Conservation (phyloP, 2,797 vertebrate species). For the Sparidentex hasta region DNA sequence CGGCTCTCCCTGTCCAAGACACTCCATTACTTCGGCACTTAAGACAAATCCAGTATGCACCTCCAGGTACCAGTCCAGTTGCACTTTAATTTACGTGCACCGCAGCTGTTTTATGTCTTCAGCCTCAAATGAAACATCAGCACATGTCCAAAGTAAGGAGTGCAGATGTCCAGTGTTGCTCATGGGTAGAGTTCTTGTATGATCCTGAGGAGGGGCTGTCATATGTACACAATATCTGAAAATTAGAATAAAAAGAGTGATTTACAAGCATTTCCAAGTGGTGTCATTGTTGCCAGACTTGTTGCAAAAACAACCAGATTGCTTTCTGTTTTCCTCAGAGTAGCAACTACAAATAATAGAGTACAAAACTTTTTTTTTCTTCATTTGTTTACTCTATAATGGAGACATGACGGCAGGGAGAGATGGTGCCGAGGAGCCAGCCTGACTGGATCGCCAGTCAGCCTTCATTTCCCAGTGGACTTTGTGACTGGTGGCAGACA, state of each 20-base stretch:
- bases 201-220: constrained; percentile 41
- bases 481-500: too few relatives aligned
- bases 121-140: constrained; percentile 52
- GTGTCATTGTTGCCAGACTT: too few relatives aligned
- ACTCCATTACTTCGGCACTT: constrained; percentile 76
- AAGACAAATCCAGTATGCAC: constrained; percentile 48
- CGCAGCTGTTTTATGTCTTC: constrained; percentile 47
- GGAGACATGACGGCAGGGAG: too few relatives aligned
- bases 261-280: background rate
- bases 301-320: too few relatives aligned
- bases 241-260: constrained; percentile 26
- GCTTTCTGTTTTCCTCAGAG: too few relatives aligned
- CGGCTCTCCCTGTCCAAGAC: constrained; percentile 71
- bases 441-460: too few relatives aligned
- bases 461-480: too few relatives aligned
- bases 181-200: constrained; percentile 42
- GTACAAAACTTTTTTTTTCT: too few relatives aligned
- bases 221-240: constrained; percentile 58
- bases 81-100: constrained; percentile 34
- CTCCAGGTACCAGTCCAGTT: constrained; percentile 8
- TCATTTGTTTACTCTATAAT: too few relatives aligned
- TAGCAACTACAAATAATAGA: too few relatives aligned
- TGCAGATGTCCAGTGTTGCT: constrained; percentile 39
- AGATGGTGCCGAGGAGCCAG: too few relatives aligned
- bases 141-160: constrained; percentile 33